phyloP scores from a whole-genome alignment of 2,113 vertebrate genomes.

The Seriola aureovittata region DNA sequence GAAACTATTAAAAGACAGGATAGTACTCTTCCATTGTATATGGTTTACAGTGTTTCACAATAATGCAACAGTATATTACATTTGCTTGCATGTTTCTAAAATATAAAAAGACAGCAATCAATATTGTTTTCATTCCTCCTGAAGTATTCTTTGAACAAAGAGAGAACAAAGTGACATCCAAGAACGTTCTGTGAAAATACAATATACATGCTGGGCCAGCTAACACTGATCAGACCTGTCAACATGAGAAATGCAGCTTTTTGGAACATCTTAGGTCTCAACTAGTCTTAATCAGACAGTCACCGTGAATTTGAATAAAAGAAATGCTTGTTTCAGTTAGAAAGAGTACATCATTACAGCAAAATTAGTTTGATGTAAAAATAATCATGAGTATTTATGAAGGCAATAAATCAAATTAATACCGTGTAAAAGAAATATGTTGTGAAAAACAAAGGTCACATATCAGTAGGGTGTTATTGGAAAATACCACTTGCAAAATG shows the following conservation, averaged over 20 bases:
- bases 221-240: neutral
- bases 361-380: neutral
- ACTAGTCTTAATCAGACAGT: neutral
- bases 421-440: neutral
- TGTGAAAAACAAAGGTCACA: neutral
- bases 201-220: neutral
- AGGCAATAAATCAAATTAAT: neutral
- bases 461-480: neutral
- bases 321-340: neutral
- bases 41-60: neutral
- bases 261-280: neutral
- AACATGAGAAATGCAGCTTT: neutral
- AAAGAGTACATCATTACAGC: neutral
- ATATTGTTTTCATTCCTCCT: neutral
- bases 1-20: neutral
- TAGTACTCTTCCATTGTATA: neutral
- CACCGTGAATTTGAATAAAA: neutral
- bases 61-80: neutral
- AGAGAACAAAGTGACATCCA: neutral
- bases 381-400: neutral
- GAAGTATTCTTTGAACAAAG: neutral
- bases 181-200: neutral
- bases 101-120: neutral
- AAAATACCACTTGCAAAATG: conserved; percentile 1
- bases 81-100: neutral